Evolutionary conservation across 53 echinoderm and acorn worm genomes (phyloP).

Genomic region (Pentamera pediparva): DNA sequence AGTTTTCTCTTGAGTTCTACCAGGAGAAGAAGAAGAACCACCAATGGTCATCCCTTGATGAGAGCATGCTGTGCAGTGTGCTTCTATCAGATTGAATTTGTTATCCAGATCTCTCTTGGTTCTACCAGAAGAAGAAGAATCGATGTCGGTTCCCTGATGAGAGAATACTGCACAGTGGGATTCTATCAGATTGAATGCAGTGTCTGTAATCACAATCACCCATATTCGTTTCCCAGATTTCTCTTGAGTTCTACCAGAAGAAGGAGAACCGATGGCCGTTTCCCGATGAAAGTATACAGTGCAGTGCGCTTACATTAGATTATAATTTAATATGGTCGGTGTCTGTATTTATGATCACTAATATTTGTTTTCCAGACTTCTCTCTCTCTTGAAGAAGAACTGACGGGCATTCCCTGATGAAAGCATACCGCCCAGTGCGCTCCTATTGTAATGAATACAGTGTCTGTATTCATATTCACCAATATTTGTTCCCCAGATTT

Average conservation of each 20-base stretch:
- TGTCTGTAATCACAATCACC: too few relatives aligned
- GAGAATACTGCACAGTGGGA: too few relatives aligned
- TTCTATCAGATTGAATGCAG: too few relatives aligned
- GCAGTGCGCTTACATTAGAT: too few relatives aligned
- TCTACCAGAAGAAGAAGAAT: too few relatives aligned
- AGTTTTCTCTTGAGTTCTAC: slow-evolving; percentile 94
- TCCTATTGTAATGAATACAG: background rate
- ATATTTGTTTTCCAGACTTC: too few relatives aligned
- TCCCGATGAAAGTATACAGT: slow-evolving; percentile 84
- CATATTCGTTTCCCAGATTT: slow-evolving; percentile 59
- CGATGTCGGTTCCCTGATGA: too few relatives aligned
- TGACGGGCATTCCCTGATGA: slow-evolving; percentile 95
- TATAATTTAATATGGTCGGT: background rate
- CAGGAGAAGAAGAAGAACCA: slow-evolving; percentile 94
- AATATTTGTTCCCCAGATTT: slow-evolving; percentile 57
- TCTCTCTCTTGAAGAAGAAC: slow-evolving; percentile 92
- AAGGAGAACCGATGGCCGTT: slow-evolving; percentile 96
- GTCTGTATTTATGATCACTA: background rate
- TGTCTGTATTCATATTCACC: background rate
- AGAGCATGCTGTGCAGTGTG: slow-evolving; percentile 86
- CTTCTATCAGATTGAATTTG: too few relatives aligned
- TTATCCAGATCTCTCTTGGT: too few relatives aligned
- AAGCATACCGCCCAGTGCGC: too few relatives aligned
- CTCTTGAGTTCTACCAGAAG: slow-evolving; percentile 87
- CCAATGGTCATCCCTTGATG: slow-evolving; percentile 90